Conservation (phyloP, 1,140 invertebrate species). For the Drosophila setifemur region DNA sequence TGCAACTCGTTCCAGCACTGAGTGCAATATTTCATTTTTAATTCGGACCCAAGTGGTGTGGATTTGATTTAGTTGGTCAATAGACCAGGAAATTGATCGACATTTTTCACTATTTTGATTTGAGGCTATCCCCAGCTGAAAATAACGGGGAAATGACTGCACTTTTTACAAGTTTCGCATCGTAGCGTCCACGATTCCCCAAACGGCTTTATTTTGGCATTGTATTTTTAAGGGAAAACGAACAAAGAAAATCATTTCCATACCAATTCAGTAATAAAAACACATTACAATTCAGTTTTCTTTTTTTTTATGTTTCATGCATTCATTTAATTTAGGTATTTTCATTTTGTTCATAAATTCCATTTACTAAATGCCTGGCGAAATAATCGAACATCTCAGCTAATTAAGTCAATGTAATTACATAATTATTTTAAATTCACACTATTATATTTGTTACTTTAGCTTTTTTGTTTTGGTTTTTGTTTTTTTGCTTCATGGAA, state of each 20-base stretch:
- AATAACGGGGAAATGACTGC: background rate
- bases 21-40: constrained; percentile 68
- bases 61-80: constrained; percentile 58
- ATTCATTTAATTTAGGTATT: constrained; percentile 62
- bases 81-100: constrained; percentile 14
- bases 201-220: too few species aligned
- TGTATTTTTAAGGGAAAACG: too few species aligned
- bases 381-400: constrained; percentile 76
- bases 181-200: too few species aligned
- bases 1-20: constrained; percentile 25
- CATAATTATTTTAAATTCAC: constrained; percentile 65
- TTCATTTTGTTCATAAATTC: constrained; percentile 27
- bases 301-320: constrained; percentile 41
- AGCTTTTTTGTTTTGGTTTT: constrained; percentile 19
- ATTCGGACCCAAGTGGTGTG: constrained; percentile 58
- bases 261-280: background rate
- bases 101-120: constrained; percentile 3
- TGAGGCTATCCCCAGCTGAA: background rate
- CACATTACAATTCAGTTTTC: constrained; percentile 1
- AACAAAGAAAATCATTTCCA: background rate
- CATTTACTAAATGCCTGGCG: constrained; percentile 68
- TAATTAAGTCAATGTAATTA: constrained; percentile 73
- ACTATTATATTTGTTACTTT: constrained; percentile 54
- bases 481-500: constrained; percentile 71
- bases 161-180: too few species aligned